Percentiles rank a stretch among this genome's conserved stretches.
These are phyloP conservation scores for Catalaphyllia jardinei DNA, from an alignment of 64 coral and sea anemone species.

Conservation along the genomic window DNA sequence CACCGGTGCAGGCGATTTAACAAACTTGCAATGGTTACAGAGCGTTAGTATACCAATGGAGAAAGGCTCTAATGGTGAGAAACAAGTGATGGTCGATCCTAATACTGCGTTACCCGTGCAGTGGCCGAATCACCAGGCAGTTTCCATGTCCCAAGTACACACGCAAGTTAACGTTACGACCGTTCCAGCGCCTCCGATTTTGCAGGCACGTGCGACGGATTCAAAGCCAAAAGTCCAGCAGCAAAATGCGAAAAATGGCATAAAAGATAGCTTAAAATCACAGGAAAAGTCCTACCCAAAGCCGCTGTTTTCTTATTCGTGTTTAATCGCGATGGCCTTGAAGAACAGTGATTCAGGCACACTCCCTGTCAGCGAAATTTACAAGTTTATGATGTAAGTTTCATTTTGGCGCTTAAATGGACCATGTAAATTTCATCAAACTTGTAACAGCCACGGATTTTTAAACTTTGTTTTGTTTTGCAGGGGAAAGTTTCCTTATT, in stretches of 20 bases:
- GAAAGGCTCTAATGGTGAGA: slow-evolving; percentile 74
- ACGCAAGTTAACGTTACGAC: slow-evolving; percentile 77
- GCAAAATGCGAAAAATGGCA: slow-evolving; percentile 66
- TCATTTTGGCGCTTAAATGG: slow-evolving; percentile 47
- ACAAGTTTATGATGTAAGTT: slow-evolving; percentile 99
- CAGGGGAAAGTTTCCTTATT: slow-evolving; percentile 99
- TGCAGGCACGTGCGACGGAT: slow-evolving; percentile 73
- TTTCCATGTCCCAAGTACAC: slow-evolving; percentile 54
- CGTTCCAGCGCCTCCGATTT: slow-evolving; percentile 54
- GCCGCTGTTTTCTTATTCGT: slow-evolving; percentile 96
- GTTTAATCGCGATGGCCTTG: slow-evolving; percentile 98
- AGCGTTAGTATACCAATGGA: slow-evolving; percentile 98
- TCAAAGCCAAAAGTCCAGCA: slow-evolving; percentile 61
- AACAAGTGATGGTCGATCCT: slow-evolving; percentile 94
- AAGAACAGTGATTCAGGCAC: slow-evolving; percentile 98
- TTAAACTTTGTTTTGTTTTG: slow-evolving; percentile 56
- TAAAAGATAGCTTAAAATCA: slow-evolving; percentile 86
- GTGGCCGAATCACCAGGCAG: slow-evolving; percentile 81
- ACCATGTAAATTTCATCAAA: slow-evolving; percentile 32
- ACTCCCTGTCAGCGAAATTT: slow-evolving; percentile 99
- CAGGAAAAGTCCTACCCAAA: slow-evolving; percentile 93
- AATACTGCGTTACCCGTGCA: slow-evolving; percentile 99
- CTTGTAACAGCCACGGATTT: slow-evolving; percentile 23
- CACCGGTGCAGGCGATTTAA: slow-evolving; percentile 75
- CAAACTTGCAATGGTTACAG: slow-evolving; percentile 97